A percentile compares a stretch with the other conserved stretches of the same genome.
Evolutionary conservation across 2,797 vertebrate species (phyloP).

Genomic region (Eurystomus glaucurus): DNA sequence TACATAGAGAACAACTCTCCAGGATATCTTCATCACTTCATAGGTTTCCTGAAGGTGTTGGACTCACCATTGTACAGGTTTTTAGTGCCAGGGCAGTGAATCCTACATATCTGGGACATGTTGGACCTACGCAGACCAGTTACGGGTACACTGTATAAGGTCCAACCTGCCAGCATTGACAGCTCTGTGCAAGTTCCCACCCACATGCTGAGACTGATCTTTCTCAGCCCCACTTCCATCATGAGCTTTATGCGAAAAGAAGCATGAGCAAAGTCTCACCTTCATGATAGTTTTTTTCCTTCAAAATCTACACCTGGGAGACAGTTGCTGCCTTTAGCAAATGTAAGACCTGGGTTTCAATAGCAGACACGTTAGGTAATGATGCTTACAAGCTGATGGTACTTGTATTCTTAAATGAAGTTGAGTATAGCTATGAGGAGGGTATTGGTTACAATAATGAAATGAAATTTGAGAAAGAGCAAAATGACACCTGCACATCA

Average conservation of each 20-base stretch:
- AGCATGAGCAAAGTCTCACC: background rate
- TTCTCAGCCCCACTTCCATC: background rate
- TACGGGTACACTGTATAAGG: background rate
- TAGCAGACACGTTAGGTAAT: background rate
- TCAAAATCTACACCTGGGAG: background rate
- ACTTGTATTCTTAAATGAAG: constrained; percentile 1
- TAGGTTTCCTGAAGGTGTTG: background rate
- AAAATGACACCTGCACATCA: constrained; percentile 1
- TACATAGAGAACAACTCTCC: background rate
- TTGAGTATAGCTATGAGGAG: background rate
- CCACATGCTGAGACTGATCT: background rate
- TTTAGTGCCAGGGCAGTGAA: background rate
- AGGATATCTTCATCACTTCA: background rate
- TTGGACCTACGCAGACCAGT: background rate
- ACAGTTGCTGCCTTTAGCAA: background rate
- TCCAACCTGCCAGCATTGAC: fast-evolving
- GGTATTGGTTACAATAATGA: constrained; percentile 25
- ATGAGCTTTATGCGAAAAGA: background rate
- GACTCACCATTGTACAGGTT: background rate
- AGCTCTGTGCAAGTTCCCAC: background rate
- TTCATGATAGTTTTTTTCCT: background rate
- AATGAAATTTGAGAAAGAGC: constrained; percentile 1
- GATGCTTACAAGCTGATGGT: background rate
- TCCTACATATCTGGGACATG: fast-evolving
- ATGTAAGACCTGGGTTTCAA: background rate